Conservation (phyloP, 2,113 vertebrate species). For the Phalacrocorax aristotelis region DNA sequence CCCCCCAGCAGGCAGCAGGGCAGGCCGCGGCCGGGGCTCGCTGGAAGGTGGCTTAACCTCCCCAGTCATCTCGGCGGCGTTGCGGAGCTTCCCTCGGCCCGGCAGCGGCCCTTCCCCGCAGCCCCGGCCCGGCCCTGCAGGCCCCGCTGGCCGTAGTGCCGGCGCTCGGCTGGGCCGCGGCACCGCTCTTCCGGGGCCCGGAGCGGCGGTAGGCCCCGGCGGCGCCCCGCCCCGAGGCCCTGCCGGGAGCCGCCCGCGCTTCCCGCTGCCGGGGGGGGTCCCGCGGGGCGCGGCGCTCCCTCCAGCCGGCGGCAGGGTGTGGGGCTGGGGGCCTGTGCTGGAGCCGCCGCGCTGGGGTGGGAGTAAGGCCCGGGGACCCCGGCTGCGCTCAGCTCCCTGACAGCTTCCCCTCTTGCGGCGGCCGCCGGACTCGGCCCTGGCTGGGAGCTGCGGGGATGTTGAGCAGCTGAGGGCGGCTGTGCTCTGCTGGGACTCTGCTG, state of each 20-base stretch:
- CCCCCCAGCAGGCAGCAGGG: neutral
- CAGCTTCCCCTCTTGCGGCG: neutral
- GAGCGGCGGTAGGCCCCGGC: no score
- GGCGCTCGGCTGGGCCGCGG: no score
- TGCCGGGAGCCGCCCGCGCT: no score
- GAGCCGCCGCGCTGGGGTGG: no score
- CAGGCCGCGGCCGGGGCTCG: neutral
- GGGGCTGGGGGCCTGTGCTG: neutral
- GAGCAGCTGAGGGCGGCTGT: neutral
- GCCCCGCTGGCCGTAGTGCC: no score
- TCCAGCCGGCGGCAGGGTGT: neutral
- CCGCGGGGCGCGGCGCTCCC: neutral
- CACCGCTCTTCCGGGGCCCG: no score
- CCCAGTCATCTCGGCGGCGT: neutral
- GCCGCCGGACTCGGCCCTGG: neutral
- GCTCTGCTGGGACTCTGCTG: neutral
- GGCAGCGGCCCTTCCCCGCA: neutral
- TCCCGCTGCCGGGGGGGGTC: no score
- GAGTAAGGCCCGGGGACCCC: neutral
- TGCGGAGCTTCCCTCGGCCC: neutral
- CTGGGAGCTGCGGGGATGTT: neutral
- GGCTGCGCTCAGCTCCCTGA: fast-evolving
- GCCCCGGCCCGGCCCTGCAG: neutral
- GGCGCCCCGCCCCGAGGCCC: no score
- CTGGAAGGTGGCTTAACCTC: neutral